Base-by-base conservation (phyloP, 2,797 vertebrate species). In the Dallia pectoralis region DNA sequence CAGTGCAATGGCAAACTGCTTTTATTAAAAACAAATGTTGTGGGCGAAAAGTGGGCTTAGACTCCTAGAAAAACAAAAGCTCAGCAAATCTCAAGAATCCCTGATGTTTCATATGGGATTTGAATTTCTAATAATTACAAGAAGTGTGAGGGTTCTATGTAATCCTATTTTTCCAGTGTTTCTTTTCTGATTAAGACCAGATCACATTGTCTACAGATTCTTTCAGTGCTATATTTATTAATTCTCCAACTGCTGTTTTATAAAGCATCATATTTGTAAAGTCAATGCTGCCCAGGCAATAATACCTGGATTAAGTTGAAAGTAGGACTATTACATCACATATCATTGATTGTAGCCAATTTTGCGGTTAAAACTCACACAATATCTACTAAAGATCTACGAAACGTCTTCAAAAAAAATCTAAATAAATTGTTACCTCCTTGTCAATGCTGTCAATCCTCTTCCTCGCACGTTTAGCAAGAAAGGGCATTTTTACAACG, bases 11-110 rank as follows among this genome's bases (percentile, higher is more conserved):
- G 40, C 40, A 44, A 14, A 44, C 40, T 12, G 40, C 40, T 64
- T 81, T 78, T 69, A 82, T 80, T 67, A 75, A 67, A 80, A 83
- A 73, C 73, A 76, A 84, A 81, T 84, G 75, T 82, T 73, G 73
- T 64, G 40, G 29, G 29, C 16, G 51, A 22, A 32, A 49, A 61
- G 51, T 61, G 51, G 72, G 73, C 59, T 59, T 59, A 62, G 15
- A 7, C 36, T 22, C 64, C 53, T 56, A 33, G 51, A 30, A 72
- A 73, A 79, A 49, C 47, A 49, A 67, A 44, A 47, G 47, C 72
- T 74, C 78, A 49, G 33, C 62, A 77, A 62, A 83, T 78, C 48
- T 82, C 27, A n/a, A 30, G 47, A 75, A 69, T 67, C 72, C 74
- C 16, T 47, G 73, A 59, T 2, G 22, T 56, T 56, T 56, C 9